Percentiles rank a stretch among this genome's conserved stretches.
Evolutionary conservation across 2,113 vertebrate genomes (phyloP).

Genomic region (Aegithalos caudatus): DNA sequence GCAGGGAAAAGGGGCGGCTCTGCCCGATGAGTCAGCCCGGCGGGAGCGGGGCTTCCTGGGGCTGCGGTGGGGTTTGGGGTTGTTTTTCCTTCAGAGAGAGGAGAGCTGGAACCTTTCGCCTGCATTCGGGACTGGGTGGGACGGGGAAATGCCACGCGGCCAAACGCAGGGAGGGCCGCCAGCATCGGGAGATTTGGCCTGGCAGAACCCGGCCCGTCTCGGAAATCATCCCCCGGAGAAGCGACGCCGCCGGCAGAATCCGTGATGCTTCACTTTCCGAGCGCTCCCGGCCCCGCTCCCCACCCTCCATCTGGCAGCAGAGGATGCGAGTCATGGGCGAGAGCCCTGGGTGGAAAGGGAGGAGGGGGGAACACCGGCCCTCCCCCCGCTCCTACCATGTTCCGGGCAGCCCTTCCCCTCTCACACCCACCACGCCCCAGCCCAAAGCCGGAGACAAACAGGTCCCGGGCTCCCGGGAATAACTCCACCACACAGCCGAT

Average conservation of each 20-base stretch:
- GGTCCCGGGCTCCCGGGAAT: background rate
- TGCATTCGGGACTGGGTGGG: background rate
- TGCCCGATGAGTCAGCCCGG: background rate
- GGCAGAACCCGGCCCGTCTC: background rate
- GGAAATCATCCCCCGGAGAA: slow-evolving; percentile 11
- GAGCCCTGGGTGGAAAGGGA: background rate
- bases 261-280: slow-evolving; percentile 34
- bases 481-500: fast-evolving
- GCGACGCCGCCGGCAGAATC: background rate
- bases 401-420: slow-evolving; percentile 14
- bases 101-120: background rate
- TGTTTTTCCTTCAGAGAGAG: background rate
- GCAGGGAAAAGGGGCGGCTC: background rate
- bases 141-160: background rate
- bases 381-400: background rate
- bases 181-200: background rate
- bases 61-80: background rate
- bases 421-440: background rate
- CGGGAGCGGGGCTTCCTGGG: background rate
- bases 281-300: background rate
- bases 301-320: slow-evolving; percentile 41
- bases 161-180: background rate
- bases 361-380: background rate
- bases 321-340: slow-evolving; percentile 17
- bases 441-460: background rate